Base-by-base conservation (phyloP, 2,113 vertebrate species). In the Sinocyclocheilus grahami region DNA sequence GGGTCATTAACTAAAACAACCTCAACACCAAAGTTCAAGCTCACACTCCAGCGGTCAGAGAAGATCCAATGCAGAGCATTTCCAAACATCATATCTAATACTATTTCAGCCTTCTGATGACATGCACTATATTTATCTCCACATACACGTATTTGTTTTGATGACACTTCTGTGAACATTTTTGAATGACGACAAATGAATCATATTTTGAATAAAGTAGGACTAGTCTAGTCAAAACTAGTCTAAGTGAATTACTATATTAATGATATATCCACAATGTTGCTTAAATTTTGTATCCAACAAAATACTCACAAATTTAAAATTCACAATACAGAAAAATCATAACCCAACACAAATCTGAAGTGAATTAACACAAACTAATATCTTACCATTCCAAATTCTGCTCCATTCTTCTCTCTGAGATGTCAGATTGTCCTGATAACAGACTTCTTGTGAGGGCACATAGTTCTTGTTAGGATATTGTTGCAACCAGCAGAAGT, bases 1-100 rank as follows among this genome's bases (percentile, higher is more conserved):
- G 55, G 51, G 74, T 77, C 27, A 88, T 86, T 82, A 76, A 83
- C 79, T 82, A 48, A 82, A 86, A 86, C 24, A 48, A 76, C 53
- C 72, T 63, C 46, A 62, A 83, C 58, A 77, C 71, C 71, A 72
- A 77, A 65, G 55, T 80, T 75, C 33, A 37, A 83, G 58, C 42
- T 39, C 51, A 60, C 22, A 88, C 72, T 82, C 51, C 83, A 53
- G 78, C 1, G 20, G 62, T 18, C 53, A 22, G 27, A 63, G 14
- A 75, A 75, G 20, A 84, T 60, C 75, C 75, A 77, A 11, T 58
- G 22, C 51, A 37, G 53, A 74, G 33, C 6, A 55, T 71, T 77
- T 77, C n/a, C 48, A 78, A 78, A 33, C 69, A 71, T 22, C 9
- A 9, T 39, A 37, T 72, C 33, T 4, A 39, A 72, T 39, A 39